A percentile compares a stretch with the other conserved stretches of the same genome.
Conservation (phyloP, 2,113 vertebrate genomes). For the Dipodomys spectabilis region DNA sequence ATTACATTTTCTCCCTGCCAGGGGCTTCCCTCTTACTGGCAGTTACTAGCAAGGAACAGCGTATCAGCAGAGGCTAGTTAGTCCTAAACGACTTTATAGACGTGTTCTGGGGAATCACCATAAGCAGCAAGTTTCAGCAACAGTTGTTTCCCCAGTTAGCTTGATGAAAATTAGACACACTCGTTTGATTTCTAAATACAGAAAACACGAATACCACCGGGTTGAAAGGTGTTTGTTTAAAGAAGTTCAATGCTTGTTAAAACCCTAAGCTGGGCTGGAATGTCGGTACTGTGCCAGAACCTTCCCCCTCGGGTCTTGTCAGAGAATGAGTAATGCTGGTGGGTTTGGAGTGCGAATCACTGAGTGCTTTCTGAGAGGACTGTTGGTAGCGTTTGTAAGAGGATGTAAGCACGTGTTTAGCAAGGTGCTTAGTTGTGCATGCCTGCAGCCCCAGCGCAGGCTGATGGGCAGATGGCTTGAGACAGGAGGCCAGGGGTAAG, state of each 20-base stretch:
- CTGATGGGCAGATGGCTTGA: background rate
- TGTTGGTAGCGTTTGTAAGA: background rate
- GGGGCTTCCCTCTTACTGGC: background rate
- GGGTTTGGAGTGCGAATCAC: background rate
- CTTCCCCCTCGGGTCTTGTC: background rate
- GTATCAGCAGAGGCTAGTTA: no score
- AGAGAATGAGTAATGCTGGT: conserved; percentile 20
- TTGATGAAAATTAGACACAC: conserved; percentile 4
- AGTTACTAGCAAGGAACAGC: background rate
- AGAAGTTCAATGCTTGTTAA: conserved; percentile 26
- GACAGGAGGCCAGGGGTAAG: background rate
- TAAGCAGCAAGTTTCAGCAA: background rate
- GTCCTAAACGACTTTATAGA: background rate
- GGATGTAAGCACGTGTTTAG: background rate
- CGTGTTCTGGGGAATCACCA: background rate
- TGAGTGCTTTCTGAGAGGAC: background rate
- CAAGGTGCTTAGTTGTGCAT: no score
- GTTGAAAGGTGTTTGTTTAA: conserved; percentile 20
- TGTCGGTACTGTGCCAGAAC: background rate
- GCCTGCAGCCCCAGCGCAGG: background rate
- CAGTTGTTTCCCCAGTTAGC: background rate
- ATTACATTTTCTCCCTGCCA: background rate
- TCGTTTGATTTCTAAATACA: conserved; percentile 48
- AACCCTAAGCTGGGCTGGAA: background rate
- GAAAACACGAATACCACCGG: background rate